phyloP scores from a whole-genome alignment of 2,797 vertebrate genomes.

The Fringilla coelebs region DNA sequence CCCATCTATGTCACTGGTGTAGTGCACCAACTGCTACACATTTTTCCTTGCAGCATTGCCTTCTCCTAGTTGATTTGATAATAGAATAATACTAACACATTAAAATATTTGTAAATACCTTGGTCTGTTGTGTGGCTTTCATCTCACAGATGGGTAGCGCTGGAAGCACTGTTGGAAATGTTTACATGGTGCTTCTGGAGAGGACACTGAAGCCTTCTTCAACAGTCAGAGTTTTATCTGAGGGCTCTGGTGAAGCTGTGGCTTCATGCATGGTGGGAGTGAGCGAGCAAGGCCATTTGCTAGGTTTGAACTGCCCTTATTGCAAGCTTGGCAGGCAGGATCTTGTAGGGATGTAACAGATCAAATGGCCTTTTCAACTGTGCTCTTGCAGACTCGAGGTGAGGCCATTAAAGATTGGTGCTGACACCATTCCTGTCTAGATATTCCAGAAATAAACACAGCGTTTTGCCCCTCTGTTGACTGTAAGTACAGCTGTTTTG shows the following conservation, averaged over 20 bases:
- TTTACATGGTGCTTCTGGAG: not conserved
- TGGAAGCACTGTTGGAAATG: not conserved
- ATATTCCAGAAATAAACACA: not conserved
- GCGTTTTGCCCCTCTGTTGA: not conserved
- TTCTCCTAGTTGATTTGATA: not conserved
- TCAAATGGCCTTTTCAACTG: not conserved
- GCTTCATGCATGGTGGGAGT: not conserved
- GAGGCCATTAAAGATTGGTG: not conserved
- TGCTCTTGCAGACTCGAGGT: not conserved
- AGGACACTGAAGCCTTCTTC: not conserved
- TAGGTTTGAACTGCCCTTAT: not conserved
- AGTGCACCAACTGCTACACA: not conserved
- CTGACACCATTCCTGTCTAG: not conserved
- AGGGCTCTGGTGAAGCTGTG: not conserved
- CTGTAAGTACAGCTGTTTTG: not conserved
- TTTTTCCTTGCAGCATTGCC: not conserved
- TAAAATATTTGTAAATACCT: not conserved
- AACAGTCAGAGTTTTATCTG: not conserved
- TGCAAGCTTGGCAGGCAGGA: not conserved
- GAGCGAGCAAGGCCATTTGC: not conserved
- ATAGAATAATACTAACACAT: not conserved
- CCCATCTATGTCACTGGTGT: not conserved
- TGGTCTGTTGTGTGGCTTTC: not conserved
- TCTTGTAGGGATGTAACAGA: accelerated
- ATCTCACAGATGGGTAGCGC: not conserved